Evolutionary conservation across 2,113 vertebrate species (phyloP), one percentile per base, ranked within the genome.

Genomic region (Callithrix jacchus): DNA sequence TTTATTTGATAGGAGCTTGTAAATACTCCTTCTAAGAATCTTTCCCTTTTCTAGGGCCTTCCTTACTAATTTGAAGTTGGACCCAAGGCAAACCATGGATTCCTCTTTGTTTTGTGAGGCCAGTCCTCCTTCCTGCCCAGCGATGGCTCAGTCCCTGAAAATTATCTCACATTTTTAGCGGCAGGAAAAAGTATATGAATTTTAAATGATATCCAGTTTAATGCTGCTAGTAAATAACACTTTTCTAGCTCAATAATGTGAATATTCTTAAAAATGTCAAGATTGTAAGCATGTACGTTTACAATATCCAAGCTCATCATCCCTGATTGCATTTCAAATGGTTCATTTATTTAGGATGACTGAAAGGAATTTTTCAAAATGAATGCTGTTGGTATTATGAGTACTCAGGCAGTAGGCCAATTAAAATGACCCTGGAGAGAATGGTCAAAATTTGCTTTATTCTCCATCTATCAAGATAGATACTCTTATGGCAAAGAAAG

Each of bases 311-410:
- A 45, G 86, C 85, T 96, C 79, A 97, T 97, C 80, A 88, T 37
- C 52, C 56, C 68, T 37, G 92, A 96, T 95, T 97, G 79, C 32
- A 61, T 97, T 97, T 98, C 84, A 95, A 54, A 89, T 4, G 70
- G 82, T 42, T 97, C 97, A 92, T 97, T 96, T 97, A 81, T 93
- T 91, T 83, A 89, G 54, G 58, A n/a, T 93, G 95, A 96, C 58
- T 49, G 20, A 89, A 95, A 96, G 52, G 76, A 89, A 71, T 64
- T 96, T 97, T 87, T 94, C 71, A 96, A 91, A 96, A 96, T 20
- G 73, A 97, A 77, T 42, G 9, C 84, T 81, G 35, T 56, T 73
- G 77, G 16, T 71, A 58, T 45, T 77, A 9, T 80, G 40, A 96
- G 93, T 96, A 54, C 47, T 42, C 89, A 97, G 18, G 49, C 23